phyloP scores from a whole-genome alignment of 2,888 invertebrate genomes.

The Palloptera scutellata region DNA sequence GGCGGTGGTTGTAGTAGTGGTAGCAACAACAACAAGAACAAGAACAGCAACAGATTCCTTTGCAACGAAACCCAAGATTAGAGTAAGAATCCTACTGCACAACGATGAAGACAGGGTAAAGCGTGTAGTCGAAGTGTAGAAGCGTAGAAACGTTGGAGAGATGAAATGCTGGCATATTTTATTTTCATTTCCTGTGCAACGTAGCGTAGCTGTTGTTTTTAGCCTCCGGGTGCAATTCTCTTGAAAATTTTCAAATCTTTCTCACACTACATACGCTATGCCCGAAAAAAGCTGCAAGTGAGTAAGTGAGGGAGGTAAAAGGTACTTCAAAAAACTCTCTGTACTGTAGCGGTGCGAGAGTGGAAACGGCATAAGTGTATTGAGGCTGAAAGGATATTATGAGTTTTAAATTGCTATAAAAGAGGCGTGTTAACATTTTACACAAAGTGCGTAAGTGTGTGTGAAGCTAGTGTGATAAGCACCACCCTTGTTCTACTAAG shows the following conservation, averaged over 20 bases:
- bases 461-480: too few relatives aligned
- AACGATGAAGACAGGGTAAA: not conserved
- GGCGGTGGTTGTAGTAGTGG: too few relatives aligned
- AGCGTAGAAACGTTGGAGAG: not conserved
- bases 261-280: slow-evolving; percentile 3
- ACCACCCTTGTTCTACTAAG: too few relatives aligned
- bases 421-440: too few relatives aligned
- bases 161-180: slow-evolving; percentile 32
- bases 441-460: too few relatives aligned
- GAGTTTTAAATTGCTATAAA: slow-evolving; percentile 30
- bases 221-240: slow-evolving; percentile 37
- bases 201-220: slow-evolving; percentile 42
- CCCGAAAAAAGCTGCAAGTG: not conserved
- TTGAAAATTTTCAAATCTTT: slow-evolving; percentile 22
- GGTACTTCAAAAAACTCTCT: too few relatives aligned
- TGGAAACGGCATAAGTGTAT: not conserved
- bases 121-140: slow-evolving; percentile 15
- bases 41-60: slow-evolving; percentile 23
- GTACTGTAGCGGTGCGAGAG: not conserved
- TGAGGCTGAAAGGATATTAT: slow-evolving; percentile 31
- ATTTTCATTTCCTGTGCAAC: slow-evolving; percentile 38
- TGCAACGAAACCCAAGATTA: slow-evolving; percentile 19
- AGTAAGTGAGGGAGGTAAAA: not conserved
- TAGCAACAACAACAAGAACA: slow-evolving; percentile 12
- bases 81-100: slow-evolving; percentile 6